These are phyloP conservation scores for Nephrotoma appendiculata DNA, from an alignment of 2,888 invertebrate genomes.

Conservation along the genomic window DNA sequence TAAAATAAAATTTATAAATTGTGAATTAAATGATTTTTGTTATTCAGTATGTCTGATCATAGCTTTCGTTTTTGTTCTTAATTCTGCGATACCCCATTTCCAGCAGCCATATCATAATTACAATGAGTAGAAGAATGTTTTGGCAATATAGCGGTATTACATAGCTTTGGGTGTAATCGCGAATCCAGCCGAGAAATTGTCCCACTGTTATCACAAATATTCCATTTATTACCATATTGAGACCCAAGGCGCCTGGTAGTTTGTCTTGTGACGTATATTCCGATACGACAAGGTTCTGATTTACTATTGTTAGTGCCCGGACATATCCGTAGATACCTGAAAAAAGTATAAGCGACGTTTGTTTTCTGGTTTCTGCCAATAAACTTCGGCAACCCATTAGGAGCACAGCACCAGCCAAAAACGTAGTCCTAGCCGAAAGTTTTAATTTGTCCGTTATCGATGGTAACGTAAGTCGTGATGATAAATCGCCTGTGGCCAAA, in stretches of 20 bases:
- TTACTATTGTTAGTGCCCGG: constrained; percentile 57
- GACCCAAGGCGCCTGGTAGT: constrained; percentile 51
- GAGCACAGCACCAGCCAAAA: constrained; percentile 44
- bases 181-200: constrained; percentile 47
- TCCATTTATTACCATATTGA: constrained; percentile 59
- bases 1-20: constrained; percentile 17
- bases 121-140: constrained; percentile 37
- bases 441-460: constrained; percentile 44
- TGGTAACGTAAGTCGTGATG: constrained; percentile 48
- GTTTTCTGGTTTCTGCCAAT: constrained; percentile 43
- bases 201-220: constrained; percentile 49
- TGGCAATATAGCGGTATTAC: constrained; percentile 47
- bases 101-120: constrained; percentile 42
- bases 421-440: constrained; percentile 45
- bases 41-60: neutral
- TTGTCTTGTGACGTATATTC: constrained; percentile 44
- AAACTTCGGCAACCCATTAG: constrained; percentile 45
- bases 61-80: neutral
- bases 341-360: constrained; percentile 36
- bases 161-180: constrained; percentile 50
- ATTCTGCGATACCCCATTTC: constrained; percentile 24
- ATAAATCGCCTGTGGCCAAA: constrained; percentile 49
- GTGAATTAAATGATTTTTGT: neutral
- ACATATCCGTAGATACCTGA: constrained; percentile 52
- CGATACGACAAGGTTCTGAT: constrained; percentile 53